Conservation (phyloP, 2,888 invertebrate species). For the Philopedon plagiatum region DNA sequence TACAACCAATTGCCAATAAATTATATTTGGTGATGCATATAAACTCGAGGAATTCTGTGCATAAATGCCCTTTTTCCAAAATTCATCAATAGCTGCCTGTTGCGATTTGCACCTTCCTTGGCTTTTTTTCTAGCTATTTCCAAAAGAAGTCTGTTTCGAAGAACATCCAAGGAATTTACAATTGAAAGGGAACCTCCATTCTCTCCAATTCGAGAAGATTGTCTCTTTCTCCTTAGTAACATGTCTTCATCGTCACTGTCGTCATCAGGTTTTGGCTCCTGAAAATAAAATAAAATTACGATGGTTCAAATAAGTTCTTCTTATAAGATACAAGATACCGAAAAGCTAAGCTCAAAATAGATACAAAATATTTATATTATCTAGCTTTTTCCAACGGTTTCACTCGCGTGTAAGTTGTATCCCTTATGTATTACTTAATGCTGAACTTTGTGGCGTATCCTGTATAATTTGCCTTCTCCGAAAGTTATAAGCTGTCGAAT, state of each 20-base stretch:
- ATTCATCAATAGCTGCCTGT: constrained; percentile 81
- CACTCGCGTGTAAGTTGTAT: too few relatives aligned
- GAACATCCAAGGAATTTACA: constrained; percentile 89
- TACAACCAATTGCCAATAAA: constrained; percentile 3
- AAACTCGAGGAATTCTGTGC: constrained; percentile 26
- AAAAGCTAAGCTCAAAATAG: too few relatives aligned
- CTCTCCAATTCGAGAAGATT: constrained; percentile 55
- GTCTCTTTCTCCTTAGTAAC: constrained; percentile 50
- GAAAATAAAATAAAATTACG: constrained; percentile 22
- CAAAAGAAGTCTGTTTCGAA: constrained; percentile 84
- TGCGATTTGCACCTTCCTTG: constrained; percentile 81
- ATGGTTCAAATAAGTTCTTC: too few relatives aligned
- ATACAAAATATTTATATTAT: too few relatives aligned
- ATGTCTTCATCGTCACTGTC: neutral
- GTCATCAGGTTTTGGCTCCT: neutral
- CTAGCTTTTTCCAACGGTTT: too few relatives aligned
- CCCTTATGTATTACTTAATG: too few relatives aligned
- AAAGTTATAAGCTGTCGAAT: too few relatives aligned
- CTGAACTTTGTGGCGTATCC: too few relatives aligned
- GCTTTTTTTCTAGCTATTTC: constrained; percentile 89
- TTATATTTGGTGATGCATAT: constrained; percentile 23
- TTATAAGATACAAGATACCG: too few relatives aligned
- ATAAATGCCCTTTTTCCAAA: constrained; percentile 79
- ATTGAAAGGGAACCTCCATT: constrained; percentile 76
- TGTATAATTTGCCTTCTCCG: too few relatives aligned